Evolutionary conservation across 2,797 vertebrate genomes (phyloP).

Genomic region (Sebastes dallii): DNA sequence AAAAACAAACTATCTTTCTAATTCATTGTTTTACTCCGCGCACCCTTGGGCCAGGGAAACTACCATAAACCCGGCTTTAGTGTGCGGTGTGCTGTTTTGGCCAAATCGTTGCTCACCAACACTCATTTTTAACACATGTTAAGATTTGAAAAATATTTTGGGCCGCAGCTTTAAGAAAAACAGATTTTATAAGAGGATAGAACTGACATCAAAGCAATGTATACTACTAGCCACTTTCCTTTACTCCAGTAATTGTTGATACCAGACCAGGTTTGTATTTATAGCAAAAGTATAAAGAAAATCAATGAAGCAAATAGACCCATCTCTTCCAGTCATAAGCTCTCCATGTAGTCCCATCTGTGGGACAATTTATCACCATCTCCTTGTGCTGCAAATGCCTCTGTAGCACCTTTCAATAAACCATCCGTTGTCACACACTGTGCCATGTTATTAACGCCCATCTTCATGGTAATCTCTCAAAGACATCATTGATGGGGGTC

Average conservation of each 20-base stretch:
- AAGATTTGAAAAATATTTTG: no score
- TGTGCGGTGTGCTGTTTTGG: no score
- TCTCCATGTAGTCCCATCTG: conserved; percentile 25
- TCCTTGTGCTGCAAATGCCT: conserved; percentile 42
- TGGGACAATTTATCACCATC: conserved; percentile 42
- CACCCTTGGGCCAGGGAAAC: no score
- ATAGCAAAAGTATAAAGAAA: conserved; percentile 37
- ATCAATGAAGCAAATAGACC: conserved; percentile 51
- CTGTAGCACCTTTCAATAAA: conserved; percentile 63
- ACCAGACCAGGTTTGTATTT: conserved; percentile 20
- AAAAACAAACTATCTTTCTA: no score
- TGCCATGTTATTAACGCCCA: conserved; percentile 60
- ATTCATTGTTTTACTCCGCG: no score
- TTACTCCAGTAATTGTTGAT: conserved; percentile 31
- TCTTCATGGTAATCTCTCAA: conserved; percentile 69
- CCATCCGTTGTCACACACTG: conserved; percentile 40
- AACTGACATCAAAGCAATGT: background rate
- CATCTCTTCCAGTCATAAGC: conserved; percentile 39
- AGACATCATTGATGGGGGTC: conserved; percentile 59
- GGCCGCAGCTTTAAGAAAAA: no score
- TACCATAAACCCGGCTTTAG: no score
- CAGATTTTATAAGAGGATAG: background rate
- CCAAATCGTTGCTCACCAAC: no score
- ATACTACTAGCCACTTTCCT: background rate
- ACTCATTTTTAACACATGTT: no score